phyloP scores from a whole-genome alignment of 2,113 vertebrate species.

The Carassius carassius region DNA sequence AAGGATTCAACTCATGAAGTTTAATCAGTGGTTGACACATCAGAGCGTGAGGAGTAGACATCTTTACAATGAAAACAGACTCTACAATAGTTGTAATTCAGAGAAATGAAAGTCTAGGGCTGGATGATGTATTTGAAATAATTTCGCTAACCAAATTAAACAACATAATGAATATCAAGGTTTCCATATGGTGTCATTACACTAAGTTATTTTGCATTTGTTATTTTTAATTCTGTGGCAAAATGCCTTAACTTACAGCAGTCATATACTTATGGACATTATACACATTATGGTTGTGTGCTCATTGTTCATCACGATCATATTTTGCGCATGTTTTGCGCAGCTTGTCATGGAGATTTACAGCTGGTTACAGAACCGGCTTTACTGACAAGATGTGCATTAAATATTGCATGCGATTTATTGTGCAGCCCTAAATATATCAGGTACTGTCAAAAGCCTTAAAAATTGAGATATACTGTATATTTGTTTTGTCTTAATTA shows the following conservation, averaged over 20 bases:
- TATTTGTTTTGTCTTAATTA: neutral
- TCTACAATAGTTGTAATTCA: neutral
- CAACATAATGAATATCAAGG: neutral
- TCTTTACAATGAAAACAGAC: slow-evolving; percentile 6
- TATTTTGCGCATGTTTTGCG: too few species aligned
- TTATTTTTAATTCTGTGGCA: neutral
- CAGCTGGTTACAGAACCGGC: too few species aligned
- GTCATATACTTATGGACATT: neutral
- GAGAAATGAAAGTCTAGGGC: neutral
- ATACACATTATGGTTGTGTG: neutral
- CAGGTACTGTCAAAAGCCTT: too few species aligned
- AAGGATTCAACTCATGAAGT: slow-evolving; percentile 4
- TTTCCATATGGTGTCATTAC: neutral
- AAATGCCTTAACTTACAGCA: neutral
- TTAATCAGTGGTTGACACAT: neutral
- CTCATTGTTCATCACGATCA: neutral
- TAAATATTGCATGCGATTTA: too few species aligned
- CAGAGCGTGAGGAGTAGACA: neutral
- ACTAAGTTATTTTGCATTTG: neutral
- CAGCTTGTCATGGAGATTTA: too few species aligned
- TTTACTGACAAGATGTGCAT: too few species aligned
- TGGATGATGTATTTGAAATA: neutral
- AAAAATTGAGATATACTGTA: too few species aligned
- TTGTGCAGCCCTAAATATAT: too few species aligned
- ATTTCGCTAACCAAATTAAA: slow-evolving; percentile 1